phyloP scores from a whole-genome alignment of 2,888 invertebrate species.

The Caenorhabditis macrosperma region DNA sequence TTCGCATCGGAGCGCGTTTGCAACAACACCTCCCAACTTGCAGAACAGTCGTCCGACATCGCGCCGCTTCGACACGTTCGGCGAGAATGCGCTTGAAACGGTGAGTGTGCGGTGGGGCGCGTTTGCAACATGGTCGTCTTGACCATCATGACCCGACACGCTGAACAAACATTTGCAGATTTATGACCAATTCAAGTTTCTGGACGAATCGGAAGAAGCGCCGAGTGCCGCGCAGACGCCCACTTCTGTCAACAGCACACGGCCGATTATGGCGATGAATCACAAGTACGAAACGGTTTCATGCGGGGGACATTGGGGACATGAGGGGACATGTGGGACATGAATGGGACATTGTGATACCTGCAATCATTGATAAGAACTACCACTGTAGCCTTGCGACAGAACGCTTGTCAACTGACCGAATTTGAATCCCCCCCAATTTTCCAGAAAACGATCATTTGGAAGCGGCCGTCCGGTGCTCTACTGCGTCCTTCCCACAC shows the following conservation, averaged over 20 bases:
- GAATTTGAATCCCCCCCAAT: background rate
- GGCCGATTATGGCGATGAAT: slow-evolving; percentile 48
- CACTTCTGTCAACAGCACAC: slow-evolving; percentile 48
- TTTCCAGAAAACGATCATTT: slow-evolving; percentile 29
- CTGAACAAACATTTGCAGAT: slow-evolving; percentile 45
- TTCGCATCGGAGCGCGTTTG: background rate
- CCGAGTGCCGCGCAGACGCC: slow-evolving; percentile 52
- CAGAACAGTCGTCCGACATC: slow-evolving; percentile 45
- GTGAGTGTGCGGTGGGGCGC: slow-evolving; percentile 27
- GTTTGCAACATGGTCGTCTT: background rate
- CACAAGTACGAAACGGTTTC: slow-evolving; percentile 17
- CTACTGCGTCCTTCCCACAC: slow-evolving; percentile 39
- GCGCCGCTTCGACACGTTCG: slow-evolving; percentile 64
- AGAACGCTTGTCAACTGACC: background rate
- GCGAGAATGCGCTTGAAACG: slow-evolving; percentile 67
- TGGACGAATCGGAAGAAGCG: slow-evolving; percentile 63
- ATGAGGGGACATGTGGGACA: background rate
- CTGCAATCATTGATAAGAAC: no score
- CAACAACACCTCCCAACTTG: background rate
- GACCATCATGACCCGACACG: background rate
- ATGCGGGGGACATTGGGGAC: background rate
- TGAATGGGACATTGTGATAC: no score
- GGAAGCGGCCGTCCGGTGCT: background rate
- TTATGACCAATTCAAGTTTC: slow-evolving; percentile 67
- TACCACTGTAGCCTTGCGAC: no score